A percentile compares a stretch with the other conserved stretches of the same genome.
phyloP scores from a whole-genome alignment of 2,113 vertebrate species.

The Forbesichthys papilliferus region DNA sequence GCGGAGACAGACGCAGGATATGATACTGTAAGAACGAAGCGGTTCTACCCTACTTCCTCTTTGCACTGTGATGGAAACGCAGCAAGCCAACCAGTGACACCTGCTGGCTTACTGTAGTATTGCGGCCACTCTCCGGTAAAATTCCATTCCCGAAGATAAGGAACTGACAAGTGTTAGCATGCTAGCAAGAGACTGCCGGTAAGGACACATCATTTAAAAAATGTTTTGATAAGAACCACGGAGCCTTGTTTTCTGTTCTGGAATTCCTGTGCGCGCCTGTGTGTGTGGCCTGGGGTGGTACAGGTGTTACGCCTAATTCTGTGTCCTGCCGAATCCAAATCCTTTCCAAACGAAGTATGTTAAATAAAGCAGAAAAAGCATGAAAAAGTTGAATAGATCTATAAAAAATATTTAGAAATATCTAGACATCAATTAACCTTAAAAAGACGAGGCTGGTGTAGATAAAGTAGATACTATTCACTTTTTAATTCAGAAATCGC shows the following conservation, averaged over 20 bases:
- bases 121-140: constrained; percentile 56
- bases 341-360: too few relatives aligned
- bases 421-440: too few relatives aligned
- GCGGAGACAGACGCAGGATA: constrained; percentile 62
- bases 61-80: neutral
- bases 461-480: too few relatives aligned
- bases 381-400: too few relatives aligned
- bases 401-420: too few relatives aligned
- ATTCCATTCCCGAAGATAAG: constrained; percentile 65
- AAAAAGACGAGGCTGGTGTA: too few relatives aligned
- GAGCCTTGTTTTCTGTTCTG: constrained; percentile 19
- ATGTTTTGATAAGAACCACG: constrained; percentile 36
- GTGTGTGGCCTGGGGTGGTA: neutral
- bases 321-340: too few relatives aligned
- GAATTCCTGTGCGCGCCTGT: constrained; percentile 15
- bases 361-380: too few relatives aligned
- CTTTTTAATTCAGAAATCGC: too few relatives aligned
- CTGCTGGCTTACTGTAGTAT: neutral
- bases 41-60: constrained; percentile 50
- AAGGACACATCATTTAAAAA: constrained; percentile 4
- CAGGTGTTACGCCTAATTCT: neutral
- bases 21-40: constrained; percentile 48
- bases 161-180: constrained; percentile 5
- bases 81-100: constrained; percentile 48
- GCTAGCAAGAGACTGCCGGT: constrained; percentile 5